Conservation (phyloP, 2,888 invertebrate species). For the Drosophila yooni region DNA sequence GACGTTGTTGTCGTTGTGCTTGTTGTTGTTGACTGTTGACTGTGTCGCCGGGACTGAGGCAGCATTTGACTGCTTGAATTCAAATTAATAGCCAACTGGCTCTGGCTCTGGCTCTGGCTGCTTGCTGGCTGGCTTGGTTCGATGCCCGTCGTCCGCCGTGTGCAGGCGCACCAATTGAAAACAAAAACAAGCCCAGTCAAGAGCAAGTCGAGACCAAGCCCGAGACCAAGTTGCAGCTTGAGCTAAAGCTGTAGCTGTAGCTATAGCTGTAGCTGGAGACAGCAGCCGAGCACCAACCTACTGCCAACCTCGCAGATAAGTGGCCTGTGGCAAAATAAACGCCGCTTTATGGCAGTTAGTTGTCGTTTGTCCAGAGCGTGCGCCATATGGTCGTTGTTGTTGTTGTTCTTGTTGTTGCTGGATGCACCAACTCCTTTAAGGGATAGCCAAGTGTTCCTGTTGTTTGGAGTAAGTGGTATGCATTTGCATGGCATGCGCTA, state of each 20-base stretch:
- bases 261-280: conserved; percentile 24
- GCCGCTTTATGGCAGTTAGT: conserved; percentile 78
- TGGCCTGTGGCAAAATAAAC: conserved; percentile 80
- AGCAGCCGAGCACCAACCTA: conserved; percentile 55
- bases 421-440: conserved; percentile 55
- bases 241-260: conserved; percentile 18
- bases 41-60: conserved; percentile 55
- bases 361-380: conserved; percentile 73
- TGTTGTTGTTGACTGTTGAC: conserved; percentile 36
- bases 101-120: conserved; percentile 43
- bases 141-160: conserved; percentile 49
- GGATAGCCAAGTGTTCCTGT: conserved; percentile 68
- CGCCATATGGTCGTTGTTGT: conserved; percentile 59
- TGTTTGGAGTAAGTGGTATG: conserved; percentile 66
- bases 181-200: conserved; percentile 70
- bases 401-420: conserved; percentile 20
- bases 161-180: conserved; percentile 70
- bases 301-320: conserved; percentile 76
- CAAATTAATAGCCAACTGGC: conserved; percentile 81
- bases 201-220: conserved; percentile 42
- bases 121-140: conserved; percentile 49
- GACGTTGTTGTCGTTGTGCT: conserved; percentile 43
- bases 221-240: conserved; percentile 22
- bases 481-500: conserved; percentile 80
- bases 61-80: conserved; percentile 82